Base-by-base conservation (phyloP, 2,797 vertebrate genomes). In the Craterocephalus amniculus region DNA sequence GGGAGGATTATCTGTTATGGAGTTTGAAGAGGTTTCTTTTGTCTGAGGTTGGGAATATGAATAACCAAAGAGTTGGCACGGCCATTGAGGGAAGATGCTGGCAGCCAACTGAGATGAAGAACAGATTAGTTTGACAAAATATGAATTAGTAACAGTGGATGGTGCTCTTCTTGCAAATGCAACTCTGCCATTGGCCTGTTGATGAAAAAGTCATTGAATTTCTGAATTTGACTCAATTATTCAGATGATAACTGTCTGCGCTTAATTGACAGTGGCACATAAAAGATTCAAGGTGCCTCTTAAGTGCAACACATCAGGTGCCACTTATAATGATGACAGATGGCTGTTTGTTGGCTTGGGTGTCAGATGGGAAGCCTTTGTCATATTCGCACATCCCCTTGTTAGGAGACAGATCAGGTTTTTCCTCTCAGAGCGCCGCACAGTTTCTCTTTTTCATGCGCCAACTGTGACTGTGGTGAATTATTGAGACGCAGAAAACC, bases 241-340 rank as follows among this genome's bases (percentile, higher is more conserved):
- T 94, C 66, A 94, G 76, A 59, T 81, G 87, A 91, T 93, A 93
- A 94, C 94, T 86, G 91, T 67, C 63, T 61, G 61, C 59, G 76
- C 83, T 94, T 95, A 94, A 95, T 94, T 94, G 93, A 78, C 67
- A 79, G 78, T 82, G 88, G 86, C 74, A 81, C 91, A 94, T 95
- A 89, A 95, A 94, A 94, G 88, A 94, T 94, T 91, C 76, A 94
- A 69, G 81, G 55, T 76, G 78, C 66, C 87, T 84, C 85, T 89
- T 94, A 95, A 95, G 93, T 94, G 92, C 87, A 81, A 79, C 88
- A 90, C 90, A 89, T 93, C 87, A 89, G 87, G 85, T 79, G 64
- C 88, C 94, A 93, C 93, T 95, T 94, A 93, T 91, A 92, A 93
- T 92, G 92, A 93, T 92, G 94, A 93, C 94, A 94, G 92, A 92